Evolutionary conservation across 2,113 vertebrate genomes (phyloP), one percentile per base, ranked within the genome.

Genomic region (Cranoglanis bouderius): DNA sequence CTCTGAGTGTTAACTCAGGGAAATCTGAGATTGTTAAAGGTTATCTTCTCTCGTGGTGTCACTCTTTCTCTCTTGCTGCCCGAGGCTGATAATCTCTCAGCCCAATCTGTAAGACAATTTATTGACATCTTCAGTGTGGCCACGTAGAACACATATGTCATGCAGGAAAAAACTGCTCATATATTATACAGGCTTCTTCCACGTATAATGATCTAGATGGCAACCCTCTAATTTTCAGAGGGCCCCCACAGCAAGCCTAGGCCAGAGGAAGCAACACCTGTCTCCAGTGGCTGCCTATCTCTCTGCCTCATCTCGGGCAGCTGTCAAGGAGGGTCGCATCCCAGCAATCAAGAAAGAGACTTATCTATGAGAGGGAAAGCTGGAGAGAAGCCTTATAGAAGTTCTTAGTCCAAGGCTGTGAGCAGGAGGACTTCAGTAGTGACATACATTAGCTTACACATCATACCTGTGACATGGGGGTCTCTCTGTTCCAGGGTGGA

Each of bases 171-270:
- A 91, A 49, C 0, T 67, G 92, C 92, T 96, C 88, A 89, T 96
- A 95, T 96, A 95, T 96, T 95, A 96, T 92, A 95, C 94, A 93
- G 92, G 92, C 90, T 93, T 93, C 90, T 72, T 61, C 92, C 93
- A 26, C 40, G 85, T 94, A 94, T 95, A 95, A 95, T 96, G 92
- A 91, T 93, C 92, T 90, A 82, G 91, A 94, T 91, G 85, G 88
- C 92, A 96, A 94, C 93, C 94, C 95, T 96, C 95, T 95, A 93
- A 96, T 96, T 96, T 96, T 93, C 90, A 88, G 91, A 92, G 88
- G 91, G 92, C 93, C 94, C 90, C 91, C 94, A 93, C 93, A 95
- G 95, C 95, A 96, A 94, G 96, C 92, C 95, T 95, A 92, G 91
- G 75, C 75, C 83, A 89, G 85, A 46, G 75, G 35, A 90, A 90